Percentiles rank a stretch among this genome's conserved stretches.
These are phyloP conservation scores for Diadumene lineata DNA, from an alignment of 92 coral and sea anemone genomes.

Conservation along the genomic window DNA sequence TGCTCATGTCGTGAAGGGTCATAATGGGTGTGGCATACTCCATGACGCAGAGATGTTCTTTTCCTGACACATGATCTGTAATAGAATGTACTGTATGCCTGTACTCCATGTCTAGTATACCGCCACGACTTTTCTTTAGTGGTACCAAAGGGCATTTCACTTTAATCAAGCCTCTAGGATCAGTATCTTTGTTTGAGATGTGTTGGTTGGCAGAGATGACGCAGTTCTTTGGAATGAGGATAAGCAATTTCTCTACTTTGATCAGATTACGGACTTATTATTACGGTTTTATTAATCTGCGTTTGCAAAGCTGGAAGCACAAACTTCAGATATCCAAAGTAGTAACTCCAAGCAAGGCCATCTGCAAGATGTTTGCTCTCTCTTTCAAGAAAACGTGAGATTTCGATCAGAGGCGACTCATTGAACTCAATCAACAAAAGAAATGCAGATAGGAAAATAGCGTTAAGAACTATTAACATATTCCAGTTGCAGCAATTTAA, in stretches of 20 bases:
- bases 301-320: constrained; percentile 58
- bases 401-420: constrained; percentile 66
- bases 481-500: neutral
- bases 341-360: constrained; percentile 91
- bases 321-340: constrained; percentile 84
- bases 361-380: constrained; percentile 85
- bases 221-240: neutral
- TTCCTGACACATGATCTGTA: neutral
- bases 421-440: constrained; percentile 59
- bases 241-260: neutral
- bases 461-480: constrained; percentile 37
- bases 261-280: neutral
- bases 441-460: constrained; percentile 44
- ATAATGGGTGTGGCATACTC: neutral
- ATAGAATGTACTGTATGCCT: neutral
- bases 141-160: neutral
- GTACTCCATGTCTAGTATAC: neutral
- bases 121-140: neutral
- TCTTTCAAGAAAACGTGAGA: constrained; percentile 67
- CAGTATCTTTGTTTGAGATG: neutral
- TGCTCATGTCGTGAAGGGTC: constrained; percentile 74
- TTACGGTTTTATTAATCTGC: constrained; percentile 18
- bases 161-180: neutral
- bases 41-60: neutral
- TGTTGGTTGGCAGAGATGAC: neutral